Base-by-base conservation (phyloP, 2,888 invertebrate genomes). In the Tetheella fluctuosa region DNA sequence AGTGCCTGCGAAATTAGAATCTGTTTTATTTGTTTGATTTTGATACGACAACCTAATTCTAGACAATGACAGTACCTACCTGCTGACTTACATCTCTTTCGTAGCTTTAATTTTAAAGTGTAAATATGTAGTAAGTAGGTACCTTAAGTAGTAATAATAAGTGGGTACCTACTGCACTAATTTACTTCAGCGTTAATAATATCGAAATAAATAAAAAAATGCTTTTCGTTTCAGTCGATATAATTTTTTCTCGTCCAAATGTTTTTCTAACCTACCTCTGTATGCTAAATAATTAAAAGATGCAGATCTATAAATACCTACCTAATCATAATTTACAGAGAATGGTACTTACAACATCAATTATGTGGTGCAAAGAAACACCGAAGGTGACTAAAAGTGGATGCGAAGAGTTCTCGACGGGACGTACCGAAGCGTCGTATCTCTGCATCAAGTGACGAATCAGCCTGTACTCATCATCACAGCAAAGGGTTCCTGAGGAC, bases 321-420 rank as follows among this genome's bases (percentile, higher is more conserved):
- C 13, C 13, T 13, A 34, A 6, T 30, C 1, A 34, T 30, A 13
- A 34, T 12, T 7, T 39, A 4, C 1, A 1, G 2, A 37, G 57
- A 37, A 13, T 60, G 30, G 52, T 68, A 94, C 95, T 95, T 91
- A 97, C 97, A 85, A 97, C 97, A 80, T 97, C 97, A 70, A 97
- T 97, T 68, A 97, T 97, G 77, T 97, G 97, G 88, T 97, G 97
- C 63, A 97, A 91, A 0, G 97, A 96, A 39, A 97, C 95, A 2
- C 97, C 97, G 78, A 97, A 97, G 62, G 96, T 96, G 75, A 97
- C 96, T 64, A 95, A 94, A 23, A 97, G 94, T 0, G 97, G 96
- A 63, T 95, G 94, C 0, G 96, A 95, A 48, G 96, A 96, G 88
- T 97, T 96, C 78, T 95, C 94, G 6, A 96, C 96, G 0, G 97